These are phyloP conservation scores for Phaonia tiefii DNA, from an alignment of 2,888 invertebrate species.

Conservation along the genomic window DNA sequence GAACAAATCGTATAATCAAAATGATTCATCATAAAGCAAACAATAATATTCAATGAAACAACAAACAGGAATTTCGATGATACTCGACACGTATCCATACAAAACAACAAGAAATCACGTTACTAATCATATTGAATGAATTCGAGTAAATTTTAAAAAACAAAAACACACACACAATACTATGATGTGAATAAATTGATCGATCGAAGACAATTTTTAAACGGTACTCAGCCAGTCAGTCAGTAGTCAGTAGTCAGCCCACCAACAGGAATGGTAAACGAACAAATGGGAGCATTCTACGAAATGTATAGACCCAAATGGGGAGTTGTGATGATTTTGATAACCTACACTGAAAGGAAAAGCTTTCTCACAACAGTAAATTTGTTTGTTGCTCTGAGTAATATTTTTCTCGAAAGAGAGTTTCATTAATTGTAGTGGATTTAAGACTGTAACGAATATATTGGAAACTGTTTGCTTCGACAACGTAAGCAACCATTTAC, in stretches of 20 bases:
- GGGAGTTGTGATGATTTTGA: neutral
- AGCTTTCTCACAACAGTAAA: no score
- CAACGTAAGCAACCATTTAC: no score
- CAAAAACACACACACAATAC: constrained; percentile 28
- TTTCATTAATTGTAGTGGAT: no score
- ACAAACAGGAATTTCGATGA: constrained; percentile 45
- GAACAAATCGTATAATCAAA: constrained; percentile 22
- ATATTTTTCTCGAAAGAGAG: no score
- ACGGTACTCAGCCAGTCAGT: constrained; percentile 2
- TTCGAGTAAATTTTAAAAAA: constrained; percentile 2
- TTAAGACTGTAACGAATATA: no score
- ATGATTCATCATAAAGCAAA: constrained; percentile 28
- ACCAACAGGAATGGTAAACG: constrained; percentile 39
- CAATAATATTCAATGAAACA: constrained; percentile 43
- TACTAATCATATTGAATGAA: neutral
- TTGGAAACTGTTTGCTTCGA: no score
- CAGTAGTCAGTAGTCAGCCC: no score
- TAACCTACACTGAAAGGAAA: neutral
- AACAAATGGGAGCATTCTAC: constrained; percentile 50
- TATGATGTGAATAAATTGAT: constrained; percentile 13
- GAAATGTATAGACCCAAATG: constrained; percentile 25
- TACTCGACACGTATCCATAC: constrained; percentile 18
- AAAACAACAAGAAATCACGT: neutral
- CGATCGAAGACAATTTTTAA: constrained; percentile 6
- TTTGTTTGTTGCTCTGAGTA: no score